Evolutionary conservation across 2,113 vertebrate genomes (phyloP), one percentile per base, ranked within the genome.

Genomic region (Melanostigma gelatinosum): DNA sequence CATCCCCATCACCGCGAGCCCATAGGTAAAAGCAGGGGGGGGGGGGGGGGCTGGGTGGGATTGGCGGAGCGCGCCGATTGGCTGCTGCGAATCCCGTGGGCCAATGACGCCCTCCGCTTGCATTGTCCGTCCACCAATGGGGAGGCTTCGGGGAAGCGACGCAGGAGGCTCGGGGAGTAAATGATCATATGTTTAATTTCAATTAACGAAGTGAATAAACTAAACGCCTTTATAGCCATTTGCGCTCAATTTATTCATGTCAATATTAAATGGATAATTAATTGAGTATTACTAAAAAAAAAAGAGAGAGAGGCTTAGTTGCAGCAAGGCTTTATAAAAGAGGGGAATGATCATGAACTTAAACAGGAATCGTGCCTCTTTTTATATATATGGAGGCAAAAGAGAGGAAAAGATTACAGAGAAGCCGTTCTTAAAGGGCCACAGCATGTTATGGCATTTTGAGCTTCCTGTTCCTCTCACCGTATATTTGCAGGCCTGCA

Each of bases 151-250:
- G 22, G 6, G 57, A 67, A 22, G 77, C 73, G 66, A 76, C 82
- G 72, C 73, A 29, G 27, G 79, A 55, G 52, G 67, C 72, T 75
- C 42, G 0, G 80, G 74, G 86, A 89, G 79, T 77, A 80, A 82
- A 85, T 74, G 77, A 93, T 94, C 80, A 79, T 90, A 91, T 90
- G 86, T 94, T 93, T 93, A 91, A 94, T 94, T 94, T 94, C 91
- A 94, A 94, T 94, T 93, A 94, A 89, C 83, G 48, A 68, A 88
- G 80, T 83, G 54, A 22, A 88, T 85, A 91, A 90, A 84, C 55
- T 69, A 64, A 86, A 86, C 82, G 89, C 84, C 82, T 92, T 86
- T 91, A 90, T 87, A 91, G 80, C 67, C 78, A 42, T 92, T 93
- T 89, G 83, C 81, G 81, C 87, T 89, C 77, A 87, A 91, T 92